Evolutionary conservation across 2,888 invertebrate genomes (phyloP).

Genomic region (Xanthia togata): DNA sequence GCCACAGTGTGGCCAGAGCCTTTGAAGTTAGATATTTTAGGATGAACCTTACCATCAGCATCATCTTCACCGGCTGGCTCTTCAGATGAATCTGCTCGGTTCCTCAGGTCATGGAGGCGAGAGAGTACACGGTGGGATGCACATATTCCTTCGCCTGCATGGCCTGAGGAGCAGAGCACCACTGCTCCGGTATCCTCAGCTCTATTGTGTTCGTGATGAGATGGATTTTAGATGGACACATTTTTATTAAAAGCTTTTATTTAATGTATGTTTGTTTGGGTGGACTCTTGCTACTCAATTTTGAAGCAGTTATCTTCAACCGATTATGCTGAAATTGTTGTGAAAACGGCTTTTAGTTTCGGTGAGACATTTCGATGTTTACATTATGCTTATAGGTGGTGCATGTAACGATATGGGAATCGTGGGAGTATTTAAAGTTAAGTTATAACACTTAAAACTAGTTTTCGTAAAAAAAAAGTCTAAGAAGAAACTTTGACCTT

Average conservation of each 20-base stretch:
- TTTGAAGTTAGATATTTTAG: not conserved
- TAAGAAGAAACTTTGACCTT: not conserved
- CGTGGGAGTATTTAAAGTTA: not conserved
- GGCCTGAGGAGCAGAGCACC: conserved; percentile 86
- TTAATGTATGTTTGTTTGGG: too few species aligned
- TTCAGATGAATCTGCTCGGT: conserved; percentile 80
- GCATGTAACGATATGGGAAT: not conserved
- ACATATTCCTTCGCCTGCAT: conserved; percentile 90
- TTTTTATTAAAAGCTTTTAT: too few species aligned
- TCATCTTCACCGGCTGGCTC: conserved; percentile 56
- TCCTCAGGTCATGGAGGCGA: conserved; percentile 91
- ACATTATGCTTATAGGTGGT: not conserved
- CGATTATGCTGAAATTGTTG: too few species aligned
- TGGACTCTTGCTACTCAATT: too few species aligned
- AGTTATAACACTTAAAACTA: not conserved
- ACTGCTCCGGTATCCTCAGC: conserved; percentile 54
- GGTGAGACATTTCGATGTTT: not conserved
- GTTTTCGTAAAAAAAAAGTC: not conserved
- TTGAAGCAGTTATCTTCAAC: too few species aligned
- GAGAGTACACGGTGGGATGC: conserved; percentile 89
- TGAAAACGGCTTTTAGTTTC: not conserved
- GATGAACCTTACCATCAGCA: not conserved
- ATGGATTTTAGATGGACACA: not conserved
- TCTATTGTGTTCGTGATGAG: not conserved
- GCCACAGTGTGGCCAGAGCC: not conserved